Percentiles rank a stretch among this genome's conserved stretches.
phyloP scores from a whole-genome alignment of 2,888 invertebrate species.

The Eumacrocentrus americanus region DNA sequence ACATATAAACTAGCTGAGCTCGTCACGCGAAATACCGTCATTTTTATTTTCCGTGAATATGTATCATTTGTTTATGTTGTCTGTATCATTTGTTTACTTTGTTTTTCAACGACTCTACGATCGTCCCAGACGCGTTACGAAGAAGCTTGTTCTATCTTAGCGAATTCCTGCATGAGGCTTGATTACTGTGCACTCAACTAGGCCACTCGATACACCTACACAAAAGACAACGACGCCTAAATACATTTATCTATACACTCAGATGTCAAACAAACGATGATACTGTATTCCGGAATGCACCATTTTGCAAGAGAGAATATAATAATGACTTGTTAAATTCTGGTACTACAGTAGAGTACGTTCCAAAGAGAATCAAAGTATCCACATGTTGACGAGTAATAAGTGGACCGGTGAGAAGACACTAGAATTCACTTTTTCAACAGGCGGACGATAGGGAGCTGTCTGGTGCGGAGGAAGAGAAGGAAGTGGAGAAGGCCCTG shows the following conservation, averaged over 20 bases:
- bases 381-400: background rate
- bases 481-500: conserved; percentile 67
- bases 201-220: conserved; percentile 23
- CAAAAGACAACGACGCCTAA: conserved; percentile 12
- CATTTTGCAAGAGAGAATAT: background rate
- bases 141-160: conserved; percentile 6
- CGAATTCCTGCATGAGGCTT: conserved; percentile 48
- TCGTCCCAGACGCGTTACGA: background rate
- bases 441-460: conserved; percentile 68
- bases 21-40: background rate
- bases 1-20: too few species aligned
- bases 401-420: conserved; percentile 38
- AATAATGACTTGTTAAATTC: background rate
- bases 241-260: conserved; percentile 24
- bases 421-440: conserved; percentile 36
- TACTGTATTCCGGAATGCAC: background rate
- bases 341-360: background rate
- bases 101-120: background rate
- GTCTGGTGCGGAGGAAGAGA: conserved; percentile 68
- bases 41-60: background rate
- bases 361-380: background rate
- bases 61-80: too few species aligned
- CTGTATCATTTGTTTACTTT: conserved; percentile 7
- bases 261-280: conserved; percentile 9
- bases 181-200: conserved; percentile 35